Evolutionary conservation across 2,797 vertebrate species (phyloP), one percentile per base, ranked within the genome.

Genomic region (Gadopsis marmoratus): DNA sequence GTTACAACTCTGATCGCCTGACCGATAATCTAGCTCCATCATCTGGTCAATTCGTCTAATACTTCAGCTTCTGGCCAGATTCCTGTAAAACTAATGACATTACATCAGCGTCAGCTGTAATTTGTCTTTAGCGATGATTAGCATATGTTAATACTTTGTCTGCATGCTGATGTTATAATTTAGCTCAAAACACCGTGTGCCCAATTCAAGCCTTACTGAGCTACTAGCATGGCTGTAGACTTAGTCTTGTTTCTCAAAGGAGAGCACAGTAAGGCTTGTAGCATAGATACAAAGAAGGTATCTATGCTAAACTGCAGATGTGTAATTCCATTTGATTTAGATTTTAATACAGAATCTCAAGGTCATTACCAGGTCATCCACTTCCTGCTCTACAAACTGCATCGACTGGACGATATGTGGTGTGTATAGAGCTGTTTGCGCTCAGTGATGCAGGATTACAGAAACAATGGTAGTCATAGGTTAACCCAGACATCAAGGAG

Each of bases 381-480:
- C 21, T 17, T 50, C 16, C 14, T 61, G 41, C 19, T 33, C 55
- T 11, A 41, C 19, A 55, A 48, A 76, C 31, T 21, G 67, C 35
- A 69, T 26, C 45, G n/a, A 19, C 54, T 29, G 3, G 23, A 13
- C 1, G 3, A 53, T 70, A 64, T 39, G 5, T 69, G 17, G 17
- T 43, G 35, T 37, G 2, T 31, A 51, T n/a, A 19, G 50, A 58
- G 45, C 21, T 1, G 6, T 1, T 12, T n/a, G 55, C 50, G 56
- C 8, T 63, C 19, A 26, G 14, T 14, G 55, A 51, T 48, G 59
- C 37, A 50, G 53, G 37, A 61, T 55, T 65, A 54, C 39, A 60
- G 71, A 53, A 64, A 75, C 50, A 19, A 71, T 71, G 56, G 45
- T 48, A 78, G 48, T 71, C n/a, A 67, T 26, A 39, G 35, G 19